Evolutionary conservation across 2,797 vertebrate species (phyloP).

Genomic region (Buceros bicornis): DNA sequence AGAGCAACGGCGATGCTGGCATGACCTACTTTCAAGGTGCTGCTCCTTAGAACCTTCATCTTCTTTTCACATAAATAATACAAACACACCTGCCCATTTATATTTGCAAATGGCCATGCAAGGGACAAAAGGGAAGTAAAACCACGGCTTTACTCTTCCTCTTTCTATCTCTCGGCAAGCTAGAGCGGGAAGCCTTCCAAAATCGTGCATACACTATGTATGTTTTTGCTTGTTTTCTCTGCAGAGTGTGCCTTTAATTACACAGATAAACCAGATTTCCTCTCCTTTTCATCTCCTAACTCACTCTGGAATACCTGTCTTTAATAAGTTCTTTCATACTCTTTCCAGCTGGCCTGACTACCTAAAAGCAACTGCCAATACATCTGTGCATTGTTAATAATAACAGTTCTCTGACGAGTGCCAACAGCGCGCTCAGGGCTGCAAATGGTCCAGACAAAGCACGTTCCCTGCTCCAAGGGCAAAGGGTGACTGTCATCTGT

Average conservation of each 20-base stretch:
- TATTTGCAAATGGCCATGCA: not conserved
- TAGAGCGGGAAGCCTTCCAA: not conserved
- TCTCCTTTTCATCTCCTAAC: constrained; percentile 34
- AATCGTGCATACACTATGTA: accelerated
- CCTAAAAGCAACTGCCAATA: constrained; percentile 30
- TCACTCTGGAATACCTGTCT: not conserved
- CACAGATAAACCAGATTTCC: constrained; percentile 3
- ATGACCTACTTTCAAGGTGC: not conserved
- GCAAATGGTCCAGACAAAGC: not conserved
- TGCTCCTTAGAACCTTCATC: not conserved
- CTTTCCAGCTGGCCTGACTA: constrained; percentile 44
- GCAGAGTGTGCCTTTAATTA: constrained; percentile 34
- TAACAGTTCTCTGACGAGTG: constrained; percentile 12
- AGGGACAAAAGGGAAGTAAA: not conserved
- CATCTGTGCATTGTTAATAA: constrained; percentile 50
- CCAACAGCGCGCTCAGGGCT: not conserved
- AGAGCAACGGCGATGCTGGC: accelerated
- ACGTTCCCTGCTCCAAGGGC: not conserved
- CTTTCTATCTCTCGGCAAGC: not conserved
- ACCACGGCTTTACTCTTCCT: not conserved
- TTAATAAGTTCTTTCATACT: constrained; percentile 9
- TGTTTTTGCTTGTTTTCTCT: constrained; percentile 32
- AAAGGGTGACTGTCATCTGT: constrained; percentile 3
- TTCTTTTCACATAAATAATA: not conserved
- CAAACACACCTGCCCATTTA: not conserved